Evolutionary conservation across 2,888 invertebrate genomes (phyloP).

Genomic region (Hemithea aestivaria): DNA sequence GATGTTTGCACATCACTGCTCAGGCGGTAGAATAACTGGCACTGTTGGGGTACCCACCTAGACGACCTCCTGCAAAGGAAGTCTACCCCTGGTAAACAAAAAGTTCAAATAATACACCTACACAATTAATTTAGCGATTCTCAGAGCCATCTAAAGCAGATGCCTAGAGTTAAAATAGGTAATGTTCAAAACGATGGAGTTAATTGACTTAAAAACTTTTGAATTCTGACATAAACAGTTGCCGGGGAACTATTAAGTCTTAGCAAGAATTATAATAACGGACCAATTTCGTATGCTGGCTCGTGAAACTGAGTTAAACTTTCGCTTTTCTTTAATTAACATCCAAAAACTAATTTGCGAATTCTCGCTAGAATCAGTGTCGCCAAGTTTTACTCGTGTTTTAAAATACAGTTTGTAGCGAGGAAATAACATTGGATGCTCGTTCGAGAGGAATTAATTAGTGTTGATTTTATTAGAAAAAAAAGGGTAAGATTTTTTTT

Average conservation of each 20-base stretch:
- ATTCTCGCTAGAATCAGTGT: constrained; percentile 19
- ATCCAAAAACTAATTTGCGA: constrained; percentile 35
- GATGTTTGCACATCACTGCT: no score
- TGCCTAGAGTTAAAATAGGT: neutral
- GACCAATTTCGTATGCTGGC: constrained; percentile 30
- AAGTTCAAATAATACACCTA: no score
- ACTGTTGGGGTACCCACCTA: no score
- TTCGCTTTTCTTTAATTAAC: constrained; percentile 36
- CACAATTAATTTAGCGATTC: neutral
- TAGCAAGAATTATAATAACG: constrained; percentile 23
- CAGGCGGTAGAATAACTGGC: no score
- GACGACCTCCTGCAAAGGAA: no score
- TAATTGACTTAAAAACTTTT: constrained; percentile 11
- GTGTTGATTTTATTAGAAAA: no score
- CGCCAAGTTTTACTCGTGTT: constrained; percentile 18
- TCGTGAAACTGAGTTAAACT: constrained; percentile 30
- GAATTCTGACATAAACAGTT: constrained; percentile 11
- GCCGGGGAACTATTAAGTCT: constrained; percentile 21
- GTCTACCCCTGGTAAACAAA: no score
- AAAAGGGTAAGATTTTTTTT: no score
- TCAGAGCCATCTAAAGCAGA: neutral
- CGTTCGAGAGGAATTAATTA: constrained; percentile 1
- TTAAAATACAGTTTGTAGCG: constrained; percentile 1
- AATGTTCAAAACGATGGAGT: neutral
- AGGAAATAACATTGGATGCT: constrained; percentile 10